A percentile compares a stretch with the other conserved stretches of the same genome.
These are phyloP conservation scores for Stenotaenia linearis DNA, from an alignment of 2,888 invertebrate genomes.

Conservation along the genomic window DNA sequence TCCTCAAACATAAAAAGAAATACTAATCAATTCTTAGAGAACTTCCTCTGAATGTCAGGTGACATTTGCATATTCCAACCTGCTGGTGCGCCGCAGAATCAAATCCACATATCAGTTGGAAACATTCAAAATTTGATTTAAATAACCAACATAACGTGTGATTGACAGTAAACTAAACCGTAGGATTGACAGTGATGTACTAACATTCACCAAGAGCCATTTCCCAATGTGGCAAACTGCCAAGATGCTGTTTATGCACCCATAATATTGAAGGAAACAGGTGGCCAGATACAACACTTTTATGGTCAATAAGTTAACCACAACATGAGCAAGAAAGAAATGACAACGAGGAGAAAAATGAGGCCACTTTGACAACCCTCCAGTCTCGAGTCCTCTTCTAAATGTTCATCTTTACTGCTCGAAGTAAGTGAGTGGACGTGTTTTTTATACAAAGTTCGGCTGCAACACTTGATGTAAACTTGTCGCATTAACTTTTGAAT, in stretches of 20 bases:
- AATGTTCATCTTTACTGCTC: not conserved
- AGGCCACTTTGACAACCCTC: constrained; percentile 3
- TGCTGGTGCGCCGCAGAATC: not conserved
- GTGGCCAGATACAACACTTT: constrained; percentile 20
- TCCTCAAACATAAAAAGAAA: not conserved
- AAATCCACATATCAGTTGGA: not conserved
- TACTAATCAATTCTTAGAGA: not conserved
- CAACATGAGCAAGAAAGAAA: not conserved
- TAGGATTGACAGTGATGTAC: not conserved
- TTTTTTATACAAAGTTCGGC: not conserved
- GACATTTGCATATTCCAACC: not conserved
- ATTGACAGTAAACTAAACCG: constrained; percentile 1
- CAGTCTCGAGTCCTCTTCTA: not conserved
- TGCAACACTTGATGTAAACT: not conserved
- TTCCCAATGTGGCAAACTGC: constrained; percentile 16
- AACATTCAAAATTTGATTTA: not conserved
- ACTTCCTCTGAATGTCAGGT: not conserved
- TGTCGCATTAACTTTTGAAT: not conserved
- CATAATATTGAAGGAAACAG: constrained; percentile 14
- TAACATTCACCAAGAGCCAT: not conserved
- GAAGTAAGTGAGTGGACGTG: not conserved
- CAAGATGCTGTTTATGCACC: constrained; percentile 17
- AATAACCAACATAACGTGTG: not conserved
- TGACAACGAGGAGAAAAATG: constrained; percentile 6
- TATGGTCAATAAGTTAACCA: constrained; percentile 24